These are phyloP conservation scores for Cisticola juncidis DNA, from an alignment of 2,113 vertebrate species.

Conservation along the genomic window DNA sequence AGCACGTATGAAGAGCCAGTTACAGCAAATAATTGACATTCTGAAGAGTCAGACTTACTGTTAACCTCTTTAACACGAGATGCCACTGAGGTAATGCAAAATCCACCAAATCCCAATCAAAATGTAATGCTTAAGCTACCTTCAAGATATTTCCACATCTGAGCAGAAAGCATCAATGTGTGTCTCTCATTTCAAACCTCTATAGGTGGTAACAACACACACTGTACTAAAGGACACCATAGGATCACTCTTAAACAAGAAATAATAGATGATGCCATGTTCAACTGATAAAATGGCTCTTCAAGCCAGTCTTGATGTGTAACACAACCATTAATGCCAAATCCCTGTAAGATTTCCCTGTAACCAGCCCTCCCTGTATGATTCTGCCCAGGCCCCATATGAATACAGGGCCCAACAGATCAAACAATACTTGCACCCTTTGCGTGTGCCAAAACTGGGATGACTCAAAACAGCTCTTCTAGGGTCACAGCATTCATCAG, in stretches of 20 bases:
- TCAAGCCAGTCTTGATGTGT: not conserved
- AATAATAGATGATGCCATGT: not conserved
- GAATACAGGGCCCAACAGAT: not conserved
- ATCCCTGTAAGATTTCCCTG: not conserved
- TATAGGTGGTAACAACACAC: not conserved
- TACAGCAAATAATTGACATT: not conserved
- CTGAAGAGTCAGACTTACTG: not conserved
- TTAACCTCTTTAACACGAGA: not conserved
- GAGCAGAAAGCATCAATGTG: not conserved
- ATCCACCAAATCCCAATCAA: not conserved
- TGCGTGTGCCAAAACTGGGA: not conserved
- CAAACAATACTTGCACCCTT: not conserved
- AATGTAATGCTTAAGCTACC: not conserved
- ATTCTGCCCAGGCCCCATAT: not conserved
- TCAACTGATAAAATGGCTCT: not conserved
- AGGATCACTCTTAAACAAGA: not conserved
- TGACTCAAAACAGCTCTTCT: not conserved
- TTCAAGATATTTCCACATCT: not conserved
- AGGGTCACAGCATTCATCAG: not conserved
- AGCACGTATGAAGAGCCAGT: not conserved
- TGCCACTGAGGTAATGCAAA: not conserved
- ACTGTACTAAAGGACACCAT: not conserved
- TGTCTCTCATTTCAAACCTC: not conserved
- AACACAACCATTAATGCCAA: rapidly evolving
- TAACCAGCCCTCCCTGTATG: not conserved